A percentile compares a stretch with the other conserved stretches of the same genome.
Conservation (phyloP, 2,888 invertebrate genomes). For the Podabrus alpinus region DNA sequence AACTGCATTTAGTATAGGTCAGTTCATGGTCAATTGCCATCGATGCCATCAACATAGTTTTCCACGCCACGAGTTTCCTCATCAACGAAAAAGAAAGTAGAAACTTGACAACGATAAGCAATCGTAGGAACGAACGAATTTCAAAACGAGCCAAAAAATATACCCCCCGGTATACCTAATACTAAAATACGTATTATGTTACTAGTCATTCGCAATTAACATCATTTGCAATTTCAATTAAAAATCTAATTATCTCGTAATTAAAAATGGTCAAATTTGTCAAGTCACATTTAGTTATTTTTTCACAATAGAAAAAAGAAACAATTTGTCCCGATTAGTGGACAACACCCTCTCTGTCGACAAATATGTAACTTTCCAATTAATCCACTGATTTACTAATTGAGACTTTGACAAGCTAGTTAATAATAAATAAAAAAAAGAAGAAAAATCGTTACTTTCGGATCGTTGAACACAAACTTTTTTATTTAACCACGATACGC, state of each 20-base stretch:
- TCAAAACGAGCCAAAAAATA: no score
- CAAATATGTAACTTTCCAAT: slow-evolving; percentile 3
- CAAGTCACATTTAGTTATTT: background rate
- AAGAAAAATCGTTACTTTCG: slow-evolving; percentile 9
- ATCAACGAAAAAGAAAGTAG: no score
- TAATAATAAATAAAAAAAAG: background rate
- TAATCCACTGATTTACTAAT: background rate
- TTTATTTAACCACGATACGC: slow-evolving; percentile 8
- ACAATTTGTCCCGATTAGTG: background rate
- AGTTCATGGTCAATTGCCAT: background rate
- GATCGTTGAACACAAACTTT: slow-evolving; percentile 10
- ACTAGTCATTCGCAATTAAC: background rate
- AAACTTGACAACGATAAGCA: no score
- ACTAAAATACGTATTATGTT: background rate
- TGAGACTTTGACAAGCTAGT: slow-evolving; percentile 1
- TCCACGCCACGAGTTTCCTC: no score
- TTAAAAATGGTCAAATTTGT: background rate
- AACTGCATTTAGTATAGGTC: no score
- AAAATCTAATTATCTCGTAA: background rate
- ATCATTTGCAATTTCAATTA: background rate
- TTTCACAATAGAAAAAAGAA: background rate
- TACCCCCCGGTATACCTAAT: background rate
- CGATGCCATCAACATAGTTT: background rate
- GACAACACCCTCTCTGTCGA: background rate
- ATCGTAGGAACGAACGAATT: no score